These are phyloP conservation scores for Arnoldichthys spilopterus DNA, from an alignment of 2,797 vertebrate species.

Conservation along the genomic window DNA sequence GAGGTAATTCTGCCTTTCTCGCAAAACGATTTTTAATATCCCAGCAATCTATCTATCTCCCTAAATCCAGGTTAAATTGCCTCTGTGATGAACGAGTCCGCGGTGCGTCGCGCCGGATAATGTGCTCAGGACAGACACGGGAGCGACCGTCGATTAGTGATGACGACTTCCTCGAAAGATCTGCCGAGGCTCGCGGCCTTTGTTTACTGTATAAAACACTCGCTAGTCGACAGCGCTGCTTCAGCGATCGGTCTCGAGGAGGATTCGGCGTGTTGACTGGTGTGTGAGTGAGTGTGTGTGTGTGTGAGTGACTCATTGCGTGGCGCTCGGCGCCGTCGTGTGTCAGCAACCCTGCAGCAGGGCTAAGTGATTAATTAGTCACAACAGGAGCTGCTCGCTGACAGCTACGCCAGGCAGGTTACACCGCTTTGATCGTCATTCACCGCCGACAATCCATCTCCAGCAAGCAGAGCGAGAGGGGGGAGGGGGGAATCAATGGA, in stretches of 20 bases:
- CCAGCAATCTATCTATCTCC: background rate
- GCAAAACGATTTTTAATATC: conserved; percentile 12
- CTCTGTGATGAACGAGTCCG: conserved; percentile 14
- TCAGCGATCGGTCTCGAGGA: conserved; percentile 35
- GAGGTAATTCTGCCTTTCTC: conserved; percentile 1
- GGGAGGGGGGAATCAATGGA: conserved; percentile 60
- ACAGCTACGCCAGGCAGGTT: conserved; percentile 63
- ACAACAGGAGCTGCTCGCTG: conserved; percentile 60
- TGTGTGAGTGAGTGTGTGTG: conserved; percentile 36
- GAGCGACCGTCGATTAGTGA: background rate
- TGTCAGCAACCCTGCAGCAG: conserved; percentile 63
- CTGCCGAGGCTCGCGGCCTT: conserved; percentile 23
- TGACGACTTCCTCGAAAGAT: background rate
- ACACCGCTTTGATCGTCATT: conserved; percentile 62
- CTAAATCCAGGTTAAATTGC: conserved; percentile 1
- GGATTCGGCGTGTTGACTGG: conserved; percentile 52
- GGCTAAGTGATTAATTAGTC: conserved; percentile 76
- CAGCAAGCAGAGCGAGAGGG: conserved; percentile 55
- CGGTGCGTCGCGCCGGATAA: background rate
- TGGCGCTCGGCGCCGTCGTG: conserved; percentile 47
- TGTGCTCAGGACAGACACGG: conserved; percentile 1
- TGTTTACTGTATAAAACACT: conserved; percentile 39
- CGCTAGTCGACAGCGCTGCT: conserved; percentile 12
- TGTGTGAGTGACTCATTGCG: conserved; percentile 47
- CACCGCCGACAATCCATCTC: conserved; percentile 50